These are phyloP conservation scores for Phalangium opilio DNA, from an alignment of 2,888 invertebrate genomes.

Conservation along the genomic window DNA sequence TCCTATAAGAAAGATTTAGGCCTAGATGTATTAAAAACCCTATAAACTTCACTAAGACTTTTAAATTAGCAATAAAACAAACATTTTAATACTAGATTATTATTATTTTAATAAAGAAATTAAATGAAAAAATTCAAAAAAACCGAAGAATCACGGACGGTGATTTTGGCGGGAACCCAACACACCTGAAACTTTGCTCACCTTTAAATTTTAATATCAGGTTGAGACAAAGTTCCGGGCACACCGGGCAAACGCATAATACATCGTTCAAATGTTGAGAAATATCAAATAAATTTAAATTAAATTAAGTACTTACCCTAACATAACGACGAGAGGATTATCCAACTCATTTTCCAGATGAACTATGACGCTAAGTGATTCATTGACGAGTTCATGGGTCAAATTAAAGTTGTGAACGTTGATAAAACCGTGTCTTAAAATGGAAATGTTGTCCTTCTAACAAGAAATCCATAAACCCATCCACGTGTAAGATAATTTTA, in stretches of 20 bases:
- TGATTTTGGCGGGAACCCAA: constrained; percentile 7
- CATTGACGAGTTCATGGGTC: neutral
- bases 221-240: constrained; percentile 24
- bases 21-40: too few species aligned
- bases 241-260: constrained; percentile 7
- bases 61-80: too few species aligned
- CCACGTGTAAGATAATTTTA: neutral
- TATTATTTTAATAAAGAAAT: too few species aligned
- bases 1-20: too few species aligned
- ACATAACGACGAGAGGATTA: too few species aligned
- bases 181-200: constrained; percentile 25
- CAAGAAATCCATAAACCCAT: neutral
- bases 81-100: too few species aligned
- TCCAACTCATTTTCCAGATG: neutral
- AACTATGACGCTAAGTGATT: neutral
- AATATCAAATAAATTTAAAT: neutral
- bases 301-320: neutral
- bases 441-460: too few species aligned
- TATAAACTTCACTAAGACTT: too few species aligned
- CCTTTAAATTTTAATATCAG: constrained; percentile 17
- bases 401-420: neutral
- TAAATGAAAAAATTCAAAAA: neutral
- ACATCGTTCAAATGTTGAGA: too few species aligned
- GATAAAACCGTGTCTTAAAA: neutral
- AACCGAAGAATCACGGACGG: neutral